Conservation (phyloP, 2,797 vertebrate species). For the Oreochromis grahami region DNA sequence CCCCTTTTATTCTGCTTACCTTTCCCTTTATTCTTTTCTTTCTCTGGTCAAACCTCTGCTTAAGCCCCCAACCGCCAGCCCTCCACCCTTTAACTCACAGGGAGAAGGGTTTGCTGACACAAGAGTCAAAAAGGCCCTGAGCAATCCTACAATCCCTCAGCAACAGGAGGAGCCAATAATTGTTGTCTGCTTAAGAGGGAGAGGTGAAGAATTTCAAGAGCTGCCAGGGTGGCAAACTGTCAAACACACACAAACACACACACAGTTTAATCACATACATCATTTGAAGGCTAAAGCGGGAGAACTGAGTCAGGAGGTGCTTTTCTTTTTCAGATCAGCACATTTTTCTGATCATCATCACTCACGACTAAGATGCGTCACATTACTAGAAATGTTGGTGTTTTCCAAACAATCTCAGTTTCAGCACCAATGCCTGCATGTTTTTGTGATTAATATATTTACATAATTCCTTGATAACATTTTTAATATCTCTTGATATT, state of each 20-base stretch:
- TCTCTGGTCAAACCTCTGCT: neutral
- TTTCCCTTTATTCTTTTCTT: neutral
- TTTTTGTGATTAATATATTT: neutral
- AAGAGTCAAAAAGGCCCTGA: slow-evolving; percentile 2
- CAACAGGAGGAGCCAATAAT: neutral
- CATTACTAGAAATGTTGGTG: neutral
- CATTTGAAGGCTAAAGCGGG: neutral
- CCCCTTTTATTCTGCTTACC: neutral
- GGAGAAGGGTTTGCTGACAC: neutral
- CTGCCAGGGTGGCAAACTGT: neutral
- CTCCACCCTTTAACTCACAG: neutral
- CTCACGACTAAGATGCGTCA: neutral
- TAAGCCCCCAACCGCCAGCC: neutral
- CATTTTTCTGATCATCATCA: neutral
- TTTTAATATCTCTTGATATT: neutral
- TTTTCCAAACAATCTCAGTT: neutral
- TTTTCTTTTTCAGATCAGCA: neutral
- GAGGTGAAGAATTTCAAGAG: slow-evolving; percentile 20
- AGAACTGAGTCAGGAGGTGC: neutral
- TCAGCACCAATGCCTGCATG: neutral
- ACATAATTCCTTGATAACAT: neutral
- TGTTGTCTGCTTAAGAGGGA: neutral
- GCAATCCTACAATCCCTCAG: slow-evolving; percentile 1
- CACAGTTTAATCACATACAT: neutral
- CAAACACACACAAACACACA: neutral